phyloP scores from a whole-genome alignment of 2,113 vertebrate genomes.

The Cricetomys ansorgei region DNA sequence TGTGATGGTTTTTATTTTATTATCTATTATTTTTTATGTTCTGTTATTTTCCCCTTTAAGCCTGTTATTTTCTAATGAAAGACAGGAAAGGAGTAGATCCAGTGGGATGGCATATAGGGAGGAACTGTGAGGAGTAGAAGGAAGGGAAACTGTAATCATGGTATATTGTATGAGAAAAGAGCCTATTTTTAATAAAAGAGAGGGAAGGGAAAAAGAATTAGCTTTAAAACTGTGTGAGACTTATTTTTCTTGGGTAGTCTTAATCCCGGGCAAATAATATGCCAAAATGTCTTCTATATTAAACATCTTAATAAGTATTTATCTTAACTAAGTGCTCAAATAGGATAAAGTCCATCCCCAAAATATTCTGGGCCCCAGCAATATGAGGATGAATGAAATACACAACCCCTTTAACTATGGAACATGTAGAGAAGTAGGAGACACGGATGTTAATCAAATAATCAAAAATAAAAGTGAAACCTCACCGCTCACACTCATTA shows the following conservation, averaged over 20 bases:
- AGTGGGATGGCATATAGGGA: not conserved
- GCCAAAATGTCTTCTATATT: not conserved
- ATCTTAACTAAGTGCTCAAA: not conserved
- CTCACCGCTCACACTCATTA: not conserved
- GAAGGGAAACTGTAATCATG: not conserved
- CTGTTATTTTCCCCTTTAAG: not conserved
- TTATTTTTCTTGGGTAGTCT: not conserved
- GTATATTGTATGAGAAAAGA: not conserved
- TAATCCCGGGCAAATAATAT: not conserved
- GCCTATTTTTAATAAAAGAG: not conserved
- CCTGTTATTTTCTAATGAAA: not conserved
- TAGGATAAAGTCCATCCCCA: not conserved
- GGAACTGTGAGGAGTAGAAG: not conserved
- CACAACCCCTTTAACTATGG: not conserved
- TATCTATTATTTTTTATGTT: not conserved
- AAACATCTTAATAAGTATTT: not conserved
- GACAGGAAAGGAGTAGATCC: too few relatives aligned
- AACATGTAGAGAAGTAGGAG: not conserved
- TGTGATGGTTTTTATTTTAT: not conserved
- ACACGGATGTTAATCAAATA: not conserved
- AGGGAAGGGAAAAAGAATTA: not conserved
- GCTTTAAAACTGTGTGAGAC: not conserved
- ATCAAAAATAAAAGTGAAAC: not conserved
- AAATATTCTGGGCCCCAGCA: not conserved
- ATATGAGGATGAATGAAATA: not conserved